These are phyloP conservation scores for Pogonocichla stellata DNA, from an alignment of 2,113 vertebrate genomes.

Conservation along the genomic window DNA sequence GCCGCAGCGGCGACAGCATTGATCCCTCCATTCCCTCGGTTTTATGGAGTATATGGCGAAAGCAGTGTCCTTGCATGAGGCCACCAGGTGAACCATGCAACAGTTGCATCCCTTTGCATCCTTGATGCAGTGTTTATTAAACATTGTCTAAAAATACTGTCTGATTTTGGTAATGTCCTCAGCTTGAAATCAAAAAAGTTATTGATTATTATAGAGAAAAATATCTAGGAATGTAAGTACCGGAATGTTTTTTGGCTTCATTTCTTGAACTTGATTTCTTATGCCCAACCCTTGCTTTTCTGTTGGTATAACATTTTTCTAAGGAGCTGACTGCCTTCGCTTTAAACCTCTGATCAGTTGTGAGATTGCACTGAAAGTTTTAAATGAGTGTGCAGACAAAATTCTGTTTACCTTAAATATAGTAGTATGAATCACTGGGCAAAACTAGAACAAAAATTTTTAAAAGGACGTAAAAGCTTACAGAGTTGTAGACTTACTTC, in stretches of 20 bases:
- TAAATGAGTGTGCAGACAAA: background rate
- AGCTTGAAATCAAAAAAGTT: background rate
- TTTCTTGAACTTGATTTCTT: background rate
- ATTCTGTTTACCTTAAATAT: background rate
- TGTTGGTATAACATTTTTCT: background rate
- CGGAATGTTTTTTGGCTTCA: background rate
- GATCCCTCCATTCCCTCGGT: background rate
- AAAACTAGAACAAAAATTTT: background rate
- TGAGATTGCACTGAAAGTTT: background rate
- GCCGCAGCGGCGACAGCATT: background rate
- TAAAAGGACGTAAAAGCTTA: accelerated
- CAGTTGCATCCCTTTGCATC: background rate
- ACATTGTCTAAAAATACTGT: background rate
- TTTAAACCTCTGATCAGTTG: background rate
- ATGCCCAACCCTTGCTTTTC: background rate
- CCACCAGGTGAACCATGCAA: background rate
- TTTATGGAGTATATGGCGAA: accelerated
- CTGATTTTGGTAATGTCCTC: background rate
- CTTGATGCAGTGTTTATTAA: background rate
- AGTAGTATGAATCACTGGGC: background rate
- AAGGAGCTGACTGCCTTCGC: background rate
- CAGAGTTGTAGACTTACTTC: background rate
- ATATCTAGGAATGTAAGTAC: accelerated
- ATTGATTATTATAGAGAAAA: background rate
- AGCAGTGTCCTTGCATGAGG: background rate